Evolutionary conservation across 2,797 vertebrate species (phyloP), one percentile per base, ranked within the genome.

Genomic region (Lagodon rhomboides): DNA sequence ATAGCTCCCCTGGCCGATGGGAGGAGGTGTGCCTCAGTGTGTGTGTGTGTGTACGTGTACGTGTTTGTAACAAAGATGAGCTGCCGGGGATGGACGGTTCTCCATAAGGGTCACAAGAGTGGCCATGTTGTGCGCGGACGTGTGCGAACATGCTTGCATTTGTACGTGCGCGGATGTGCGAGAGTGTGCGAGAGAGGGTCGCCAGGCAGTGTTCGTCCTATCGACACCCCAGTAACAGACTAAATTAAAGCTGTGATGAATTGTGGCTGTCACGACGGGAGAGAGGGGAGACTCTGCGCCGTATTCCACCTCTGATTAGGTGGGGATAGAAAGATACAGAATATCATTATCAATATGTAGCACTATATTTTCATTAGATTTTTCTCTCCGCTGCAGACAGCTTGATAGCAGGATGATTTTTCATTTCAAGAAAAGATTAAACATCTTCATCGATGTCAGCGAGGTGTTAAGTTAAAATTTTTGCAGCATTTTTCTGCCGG

Each of bases 211-310:
- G 94, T 89, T 89, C 88, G 87, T 95, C 91, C 93, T 93, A 92
- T 94, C 94, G 93, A 95, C 95, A 95, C 93, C 93, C 90, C 91
- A 89, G 94, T 94, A 94, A 95, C 91, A 91, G 93, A 95, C 94
- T 94, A 95, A 95, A 95, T 95, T 94, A 95, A 95, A 95, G 91
- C 91, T 83, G 92, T 95, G 95, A 96, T 95, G 92, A 96, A 96
- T 96, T 94, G 93, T 92, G 85, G 92, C 93, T 95, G 95, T 95
- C 93, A 94, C 56, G 30, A 75, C 77, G 68, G 77, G 78, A 91
- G 87, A 90, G 88, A 79, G 88, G 86, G 80, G 71, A 87, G 89
- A 85, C 77, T 87, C 75, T 76, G 85, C 51, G 53, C 91, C 81
- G 77, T 94, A 93, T 93, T 92, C 86, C 84, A 83, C 85, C 85